Base-by-base conservation (phyloP, 2,797 vertebrate genomes). In the Sebastes cheni region DNA sequence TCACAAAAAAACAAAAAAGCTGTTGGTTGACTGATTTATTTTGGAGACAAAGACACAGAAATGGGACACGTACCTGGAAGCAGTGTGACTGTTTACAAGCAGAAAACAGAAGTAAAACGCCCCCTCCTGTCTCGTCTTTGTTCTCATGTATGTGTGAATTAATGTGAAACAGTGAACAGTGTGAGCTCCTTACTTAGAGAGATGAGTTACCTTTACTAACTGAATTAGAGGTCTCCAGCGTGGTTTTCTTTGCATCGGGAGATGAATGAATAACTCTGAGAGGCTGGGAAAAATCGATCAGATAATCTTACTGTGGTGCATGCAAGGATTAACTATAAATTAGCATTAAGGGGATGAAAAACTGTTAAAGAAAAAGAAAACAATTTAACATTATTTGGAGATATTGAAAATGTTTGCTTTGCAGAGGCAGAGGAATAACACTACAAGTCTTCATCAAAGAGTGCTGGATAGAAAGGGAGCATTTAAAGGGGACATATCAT, bases 371-470 rank as follows among this genome's bases (percentile, higher is more conserved):
- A 46, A 27, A 50, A 67, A 25, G 4, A 70, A 18, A 4, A 59
- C 2, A 1, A 66, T 6, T 42, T 14, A 42, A 52, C 7, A 54
- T 23, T n/a, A 22, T 72, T 68, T 20, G 8, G 14, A 75, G 30
- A 36, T 54, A 36, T 55, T 39, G 16, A 16, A 58, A 14, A 46
- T 65, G 39, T 22, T 54, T 54, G 46, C 30, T 52, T 6, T 58
- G 52, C 73, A 77, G 52, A 77, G 36, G 25, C 20, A 52, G 72
- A 68, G 27, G 30, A 75, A 68, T 50, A 76, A 59, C 66, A 25
- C 50, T 75, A 61, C 75, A 77, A 25, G 80, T 86, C 70, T 84
- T 73, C 30, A 82, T 86, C 79, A 91, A 85, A 56, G 39, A 46
- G 55, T 11, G 32, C 34, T 56, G 75, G 52, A 74, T 30, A 55